Conservation (phyloP, 2,888 invertebrate genomes). For the Heliconius charithonia region DNA sequence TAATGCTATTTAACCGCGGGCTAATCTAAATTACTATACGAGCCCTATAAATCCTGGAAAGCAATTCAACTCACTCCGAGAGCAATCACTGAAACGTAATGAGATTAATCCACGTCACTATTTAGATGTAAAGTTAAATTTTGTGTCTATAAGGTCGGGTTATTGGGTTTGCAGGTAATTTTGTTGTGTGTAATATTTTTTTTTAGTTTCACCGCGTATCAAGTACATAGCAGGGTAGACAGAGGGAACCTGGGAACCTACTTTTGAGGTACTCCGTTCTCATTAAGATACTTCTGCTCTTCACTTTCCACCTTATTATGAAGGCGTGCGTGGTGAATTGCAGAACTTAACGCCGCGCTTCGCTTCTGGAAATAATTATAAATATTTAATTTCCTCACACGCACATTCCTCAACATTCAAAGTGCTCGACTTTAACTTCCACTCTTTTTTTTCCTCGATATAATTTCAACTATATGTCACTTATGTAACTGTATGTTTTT, state of each 20-base stretch:
- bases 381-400: no score
- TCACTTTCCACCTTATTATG: background rate
- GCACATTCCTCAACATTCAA: no score
- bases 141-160: background rate
- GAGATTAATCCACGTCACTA: conserved; percentile 11
- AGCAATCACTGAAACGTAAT: conserved; percentile 6
- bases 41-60: conserved; percentile 29
- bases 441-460: no score
- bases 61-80: conserved; percentile 27
- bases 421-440: no score
- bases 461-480: no score
- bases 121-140: background rate
- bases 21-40: conserved; percentile 32
- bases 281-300: background rate
- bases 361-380: no score
- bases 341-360: background rate
- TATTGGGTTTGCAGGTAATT: background rate
- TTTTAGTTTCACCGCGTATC: background rate
- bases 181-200: background rate
- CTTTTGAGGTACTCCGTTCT: background rate
- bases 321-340: background rate
- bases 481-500: no score
- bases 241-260: background rate
- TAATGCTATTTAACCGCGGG: conserved; percentile 27
- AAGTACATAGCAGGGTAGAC: background rate